Percentiles rank a stretch among this genome's conserved stretches.
These are phyloP conservation scores for Ridgeia piscesae DNA, from an alignment of 1,140 invertebrate genomes.

Conservation along the genomic window DNA sequence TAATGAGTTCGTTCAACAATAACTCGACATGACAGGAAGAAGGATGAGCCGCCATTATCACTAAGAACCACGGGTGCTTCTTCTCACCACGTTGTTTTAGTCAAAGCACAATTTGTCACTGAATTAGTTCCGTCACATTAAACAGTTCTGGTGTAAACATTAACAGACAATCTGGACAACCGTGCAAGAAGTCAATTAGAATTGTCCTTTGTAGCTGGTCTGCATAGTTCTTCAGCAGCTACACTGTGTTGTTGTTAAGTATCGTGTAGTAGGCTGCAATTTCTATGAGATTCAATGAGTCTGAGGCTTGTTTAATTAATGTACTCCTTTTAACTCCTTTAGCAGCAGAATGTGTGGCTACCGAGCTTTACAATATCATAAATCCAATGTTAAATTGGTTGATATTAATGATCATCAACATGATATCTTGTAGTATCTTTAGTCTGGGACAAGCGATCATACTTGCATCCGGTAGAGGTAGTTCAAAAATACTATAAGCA, in stretches of 20 bases:
- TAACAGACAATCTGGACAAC: not conserved
- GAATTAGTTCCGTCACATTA: not conserved
- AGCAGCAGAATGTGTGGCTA: too few relatives aligned
- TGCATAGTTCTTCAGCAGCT: not conserved
- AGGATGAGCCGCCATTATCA: not conserved
- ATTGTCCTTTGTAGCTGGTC: not conserved
- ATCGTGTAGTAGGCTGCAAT: not conserved
- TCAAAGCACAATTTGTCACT: not conserved
- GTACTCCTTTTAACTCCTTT: too few relatives aligned
- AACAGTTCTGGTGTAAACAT: not conserved
- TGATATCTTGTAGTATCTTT: too few relatives aligned
- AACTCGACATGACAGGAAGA: not conserved
- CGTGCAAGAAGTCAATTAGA: not conserved
- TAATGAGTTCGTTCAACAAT: not conserved
- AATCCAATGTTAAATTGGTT: too few relatives aligned
- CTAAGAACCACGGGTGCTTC: not conserved
- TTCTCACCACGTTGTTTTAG: not conserved
- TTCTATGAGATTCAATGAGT: too few relatives aligned
- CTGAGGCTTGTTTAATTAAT: too few relatives aligned
- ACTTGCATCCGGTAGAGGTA: too few relatives aligned
- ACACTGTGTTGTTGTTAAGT: not conserved
- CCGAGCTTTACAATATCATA: too few relatives aligned
- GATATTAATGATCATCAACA: too few relatives aligned
- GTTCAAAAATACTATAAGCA: too few relatives aligned
- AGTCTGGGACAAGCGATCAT: too few relatives aligned